Evolutionary conservation across 2,113 vertebrate genomes (phyloP).

Genomic region (Tetraodon nigroviridis): DNA sequence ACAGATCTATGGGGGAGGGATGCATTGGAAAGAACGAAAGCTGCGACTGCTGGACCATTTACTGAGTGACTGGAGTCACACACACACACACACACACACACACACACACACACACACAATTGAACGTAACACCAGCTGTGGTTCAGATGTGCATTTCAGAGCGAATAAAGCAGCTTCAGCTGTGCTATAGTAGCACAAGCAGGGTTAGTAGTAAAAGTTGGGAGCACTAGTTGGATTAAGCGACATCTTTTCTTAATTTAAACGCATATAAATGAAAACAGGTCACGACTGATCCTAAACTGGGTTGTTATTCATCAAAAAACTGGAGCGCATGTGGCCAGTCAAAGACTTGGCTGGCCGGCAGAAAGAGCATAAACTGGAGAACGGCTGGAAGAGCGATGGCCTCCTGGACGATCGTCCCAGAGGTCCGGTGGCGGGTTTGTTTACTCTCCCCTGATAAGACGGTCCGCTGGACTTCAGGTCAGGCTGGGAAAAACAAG

Average conservation of each 20-base stretch:
- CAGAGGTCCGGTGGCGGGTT: conserved; percentile 21
- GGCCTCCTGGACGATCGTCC: conserved; percentile 1
- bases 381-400: background rate
- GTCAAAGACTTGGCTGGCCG: no score
- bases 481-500: conserved; percentile 32
- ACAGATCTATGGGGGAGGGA: conserved; percentile 20
- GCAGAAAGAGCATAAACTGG: no score
- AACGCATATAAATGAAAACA: background rate
- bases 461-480: conserved; percentile 34
- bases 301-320: no score
- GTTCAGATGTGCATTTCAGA: conserved; percentile 58
- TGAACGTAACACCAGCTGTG: conserved; percentile 54
- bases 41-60: conserved; percentile 37
- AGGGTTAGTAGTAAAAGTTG: background rate
- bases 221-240: background rate
- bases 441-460: conserved; percentile 45
- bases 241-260: background rate
- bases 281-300: background rate
- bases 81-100: conserved; percentile 16
- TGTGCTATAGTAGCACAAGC: background rate
- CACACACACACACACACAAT: conserved; percentile 3
- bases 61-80: conserved; percentile 26
- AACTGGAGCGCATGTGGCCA: no score
- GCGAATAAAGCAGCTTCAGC: background rate
- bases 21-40: conserved; percentile 31